phyloP scores from a whole-genome alignment of 2,888 invertebrate genomes.

The Trichogramma dendrolimi region DNA sequence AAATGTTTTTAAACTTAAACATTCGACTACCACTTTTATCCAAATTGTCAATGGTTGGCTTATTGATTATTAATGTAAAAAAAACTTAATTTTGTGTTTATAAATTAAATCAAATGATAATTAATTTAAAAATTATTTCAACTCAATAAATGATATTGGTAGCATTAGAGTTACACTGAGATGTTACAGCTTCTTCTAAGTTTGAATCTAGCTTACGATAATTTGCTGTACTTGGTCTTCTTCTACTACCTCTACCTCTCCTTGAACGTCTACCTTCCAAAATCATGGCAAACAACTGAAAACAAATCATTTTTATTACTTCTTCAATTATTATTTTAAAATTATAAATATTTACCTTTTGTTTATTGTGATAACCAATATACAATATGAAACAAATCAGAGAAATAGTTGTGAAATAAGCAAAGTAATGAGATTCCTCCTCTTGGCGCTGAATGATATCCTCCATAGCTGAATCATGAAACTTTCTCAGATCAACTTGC shows the following conservation, averaged over 20 bases:
- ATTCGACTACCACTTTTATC: neutral
- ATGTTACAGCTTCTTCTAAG: constrained; percentile 65
- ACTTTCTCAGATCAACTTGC: neutral
- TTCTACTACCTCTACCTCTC: constrained; percentile 46
- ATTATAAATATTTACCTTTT: constrained; percentile 53
- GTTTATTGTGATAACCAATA: constrained; percentile 63
- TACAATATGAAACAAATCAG: constrained; percentile 62
- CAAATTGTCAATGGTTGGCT: neutral
- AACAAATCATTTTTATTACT: neutral
- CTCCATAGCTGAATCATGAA: constrained; percentile 19
- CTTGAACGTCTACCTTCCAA: constrained; percentile 59
- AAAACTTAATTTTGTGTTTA: neutral
- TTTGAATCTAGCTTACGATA: constrained; percentile 66
- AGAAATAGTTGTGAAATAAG: constrained; percentile 63
- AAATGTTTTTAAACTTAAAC: too few species aligned
- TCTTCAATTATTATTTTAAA: constrained; percentile 1
- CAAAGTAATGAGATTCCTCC: constrained; percentile 65
- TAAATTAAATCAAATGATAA: constrained; percentile 4
- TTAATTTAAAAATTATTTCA: constrained; percentile 3
- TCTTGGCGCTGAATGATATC: constrained; percentile 39
- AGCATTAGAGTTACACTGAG: constrained; percentile 56
- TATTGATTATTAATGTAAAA: constrained; percentile 28
- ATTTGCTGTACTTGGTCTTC: constrained; percentile 61
- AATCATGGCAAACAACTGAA: constrained; percentile 61
- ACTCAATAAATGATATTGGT: constrained; percentile 58